phyloP scores from a whole-genome alignment of 2,888 invertebrate species.

The Ypsolopha scabrella region DNA sequence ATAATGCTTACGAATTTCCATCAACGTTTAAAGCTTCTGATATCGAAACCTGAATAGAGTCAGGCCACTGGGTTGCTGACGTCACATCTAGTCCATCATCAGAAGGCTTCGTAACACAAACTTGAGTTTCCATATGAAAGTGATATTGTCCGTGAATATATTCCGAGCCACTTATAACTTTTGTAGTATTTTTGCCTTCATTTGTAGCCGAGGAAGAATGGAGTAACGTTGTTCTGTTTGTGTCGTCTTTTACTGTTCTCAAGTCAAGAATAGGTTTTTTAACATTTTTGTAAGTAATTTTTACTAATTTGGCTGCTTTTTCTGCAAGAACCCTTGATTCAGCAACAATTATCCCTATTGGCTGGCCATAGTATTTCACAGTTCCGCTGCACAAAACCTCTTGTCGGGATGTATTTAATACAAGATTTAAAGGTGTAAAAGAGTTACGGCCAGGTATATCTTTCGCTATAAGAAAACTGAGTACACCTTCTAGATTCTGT shows the following conservation, averaged over 20 bases:
- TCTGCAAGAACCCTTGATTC: constrained; percentile 60
- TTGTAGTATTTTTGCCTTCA: constrained; percentile 37
- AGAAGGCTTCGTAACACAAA: constrained; percentile 71
- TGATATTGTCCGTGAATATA: constrained; percentile 75
- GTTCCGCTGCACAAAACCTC: constrained; percentile 41
- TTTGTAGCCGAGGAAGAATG: constrained; percentile 20
- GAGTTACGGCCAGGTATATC: constrained; percentile 77
- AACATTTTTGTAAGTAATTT: constrained; percentile 57
- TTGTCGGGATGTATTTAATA: constrained; percentile 27
- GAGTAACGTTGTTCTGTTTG: neutral
- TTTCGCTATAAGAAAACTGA: constrained; percentile 70
- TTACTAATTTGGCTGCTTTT: constrained; percentile 66
- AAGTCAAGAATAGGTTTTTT: constrained; percentile 32
- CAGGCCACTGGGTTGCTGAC: constrained; percentile 72
- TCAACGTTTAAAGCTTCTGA: constrained; percentile 66
- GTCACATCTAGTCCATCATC: constrained; percentile 78
- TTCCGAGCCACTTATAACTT: constrained; percentile 57
- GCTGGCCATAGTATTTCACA: constrained; percentile 34
- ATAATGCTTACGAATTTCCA: constrained; percentile 61
- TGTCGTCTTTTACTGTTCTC: constrained; percentile 16
- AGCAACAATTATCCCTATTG: constrained; percentile 66
- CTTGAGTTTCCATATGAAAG: constrained; percentile 78
- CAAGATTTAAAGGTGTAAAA: constrained; percentile 39
- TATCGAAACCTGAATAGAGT: constrained; percentile 65
- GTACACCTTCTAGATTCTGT: constrained; percentile 72